Percentiles rank a stretch among this genome's conserved stretches.
Conservation (phyloP, 2,888 invertebrate species). For the Euzophera pinguis region DNA sequence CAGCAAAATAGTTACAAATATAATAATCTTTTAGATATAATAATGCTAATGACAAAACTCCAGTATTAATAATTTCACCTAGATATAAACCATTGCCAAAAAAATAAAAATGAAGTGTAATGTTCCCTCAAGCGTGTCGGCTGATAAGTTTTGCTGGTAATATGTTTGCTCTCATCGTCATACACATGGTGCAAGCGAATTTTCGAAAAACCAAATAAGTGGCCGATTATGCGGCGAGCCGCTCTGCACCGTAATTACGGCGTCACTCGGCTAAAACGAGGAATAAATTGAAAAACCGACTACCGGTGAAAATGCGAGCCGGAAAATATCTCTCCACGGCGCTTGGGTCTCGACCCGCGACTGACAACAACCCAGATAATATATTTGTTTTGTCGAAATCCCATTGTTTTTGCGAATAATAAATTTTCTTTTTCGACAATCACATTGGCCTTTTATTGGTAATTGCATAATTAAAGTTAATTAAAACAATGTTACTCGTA, state of each 20-base stretch:
- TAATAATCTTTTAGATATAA: no score
- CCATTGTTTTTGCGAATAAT: conserved; percentile 60
- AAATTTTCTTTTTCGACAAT: conserved; percentile 50
- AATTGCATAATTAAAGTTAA: conserved; percentile 60
- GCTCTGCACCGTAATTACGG: conserved; percentile 62
- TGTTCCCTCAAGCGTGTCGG: not conserved
- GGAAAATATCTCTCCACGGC: conserved; percentile 63
- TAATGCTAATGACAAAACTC: no score
- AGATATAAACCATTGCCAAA: no score
- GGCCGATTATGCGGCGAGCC: conserved; percentile 55
- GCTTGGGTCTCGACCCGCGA: conserved; percentile 54
- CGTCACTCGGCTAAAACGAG: conserved; percentile 68
- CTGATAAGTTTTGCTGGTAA: conserved; percentile 5
- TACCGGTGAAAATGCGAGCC: conserved; percentile 61
- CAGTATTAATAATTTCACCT: no score
- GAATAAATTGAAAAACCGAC: conserved; percentile 74
- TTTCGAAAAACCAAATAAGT: conserved; percentile 40
- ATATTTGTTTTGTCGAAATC: conserved; percentile 66
- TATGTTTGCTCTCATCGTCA: conserved; percentile 15
- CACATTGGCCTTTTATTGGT: conserved; percentile 46
- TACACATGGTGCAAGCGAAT: conserved; percentile 30
- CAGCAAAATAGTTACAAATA: no score
- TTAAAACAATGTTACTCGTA: conserved; percentile 36
- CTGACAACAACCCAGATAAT: conserved; percentile 62
- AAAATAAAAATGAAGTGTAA: no score